These are phyloP conservation scores for Coptodon rendalli DNA, from an alignment of 2,113 vertebrate species.

Conservation along the genomic window DNA sequence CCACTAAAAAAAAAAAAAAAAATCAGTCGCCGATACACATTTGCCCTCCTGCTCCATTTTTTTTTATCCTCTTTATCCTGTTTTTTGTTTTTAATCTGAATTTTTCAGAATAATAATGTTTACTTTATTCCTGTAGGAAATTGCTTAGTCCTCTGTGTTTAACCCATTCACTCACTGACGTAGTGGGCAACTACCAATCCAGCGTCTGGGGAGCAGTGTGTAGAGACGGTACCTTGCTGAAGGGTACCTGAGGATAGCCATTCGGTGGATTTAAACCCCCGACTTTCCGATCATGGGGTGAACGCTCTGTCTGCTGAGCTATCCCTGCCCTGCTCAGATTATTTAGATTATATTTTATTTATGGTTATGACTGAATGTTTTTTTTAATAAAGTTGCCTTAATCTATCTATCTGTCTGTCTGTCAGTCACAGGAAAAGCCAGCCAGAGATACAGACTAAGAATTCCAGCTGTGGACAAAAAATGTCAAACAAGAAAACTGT, in stretches of 20 bases:
- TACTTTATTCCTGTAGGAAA: background rate
- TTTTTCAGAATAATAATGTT: background rate
- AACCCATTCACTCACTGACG: background rate
- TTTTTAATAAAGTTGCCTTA: background rate
- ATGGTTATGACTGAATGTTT: background rate
- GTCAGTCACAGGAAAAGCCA: background rate
- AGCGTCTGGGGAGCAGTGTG: background rate
- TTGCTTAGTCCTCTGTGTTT: background rate
- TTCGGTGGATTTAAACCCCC: background rate
- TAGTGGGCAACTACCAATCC: background rate
- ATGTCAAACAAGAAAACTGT: background rate
- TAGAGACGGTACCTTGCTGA: background rate
- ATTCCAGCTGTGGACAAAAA: background rate
- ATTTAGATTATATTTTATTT: background rate
- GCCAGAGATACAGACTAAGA: background rate
- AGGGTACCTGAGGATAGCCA: background rate
- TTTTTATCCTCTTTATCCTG: background rate
- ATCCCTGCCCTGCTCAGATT: background rate
- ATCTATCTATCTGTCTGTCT: background rate
- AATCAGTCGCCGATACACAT: background rate
- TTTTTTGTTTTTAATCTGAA: background rate
- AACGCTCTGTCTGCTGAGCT: background rate
- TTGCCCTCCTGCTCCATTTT: rapidly evolving
- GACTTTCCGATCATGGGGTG: rapidly evolving
- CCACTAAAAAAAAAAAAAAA: background rate